Conservation (phyloP, 2,797 vertebrate species). For the Cichlasoma orientale region DNA sequence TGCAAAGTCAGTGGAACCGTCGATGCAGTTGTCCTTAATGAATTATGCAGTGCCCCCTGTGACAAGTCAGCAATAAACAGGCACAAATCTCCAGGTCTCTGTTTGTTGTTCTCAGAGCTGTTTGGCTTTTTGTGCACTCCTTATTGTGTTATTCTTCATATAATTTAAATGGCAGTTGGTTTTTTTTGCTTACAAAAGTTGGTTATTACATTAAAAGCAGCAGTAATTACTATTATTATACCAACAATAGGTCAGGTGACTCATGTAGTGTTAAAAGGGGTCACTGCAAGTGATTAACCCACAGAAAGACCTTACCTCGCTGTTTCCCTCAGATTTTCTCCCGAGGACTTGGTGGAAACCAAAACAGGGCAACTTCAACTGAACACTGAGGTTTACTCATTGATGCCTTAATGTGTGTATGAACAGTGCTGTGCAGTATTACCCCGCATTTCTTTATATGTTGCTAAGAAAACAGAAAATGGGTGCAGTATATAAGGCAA, state of each 20-base stretch:
- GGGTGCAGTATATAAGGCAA: neutral
- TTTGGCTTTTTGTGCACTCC: neutral
- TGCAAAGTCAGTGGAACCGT: conserved; percentile 38
- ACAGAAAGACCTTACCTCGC: neutral
- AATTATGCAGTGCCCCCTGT: conserved; percentile 56
- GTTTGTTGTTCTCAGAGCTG: conserved; percentile 22
- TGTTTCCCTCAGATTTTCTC: neutral
- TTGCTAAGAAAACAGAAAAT: neutral
- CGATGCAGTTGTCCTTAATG: conserved; percentile 38
- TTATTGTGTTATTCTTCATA: neutral
- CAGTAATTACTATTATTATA: neutral
- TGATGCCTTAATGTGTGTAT: neutral
- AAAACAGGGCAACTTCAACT: neutral
- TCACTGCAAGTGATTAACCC: neutral
- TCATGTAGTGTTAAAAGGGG: neutral
- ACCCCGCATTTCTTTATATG: neutral
- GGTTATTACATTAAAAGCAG: neutral
- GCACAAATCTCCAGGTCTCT: conserved; percentile 32
- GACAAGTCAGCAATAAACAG: conserved; percentile 29
- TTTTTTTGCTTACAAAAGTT: neutral
- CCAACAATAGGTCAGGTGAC: neutral
- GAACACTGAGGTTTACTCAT: neutral
- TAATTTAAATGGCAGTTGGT: neutral
- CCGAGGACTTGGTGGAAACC: neutral
- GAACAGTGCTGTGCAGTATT: too few species aligned